phyloP scores from a whole-genome alignment of 2,797 vertebrate species.

The Pyrocephalus nanus region DNA sequence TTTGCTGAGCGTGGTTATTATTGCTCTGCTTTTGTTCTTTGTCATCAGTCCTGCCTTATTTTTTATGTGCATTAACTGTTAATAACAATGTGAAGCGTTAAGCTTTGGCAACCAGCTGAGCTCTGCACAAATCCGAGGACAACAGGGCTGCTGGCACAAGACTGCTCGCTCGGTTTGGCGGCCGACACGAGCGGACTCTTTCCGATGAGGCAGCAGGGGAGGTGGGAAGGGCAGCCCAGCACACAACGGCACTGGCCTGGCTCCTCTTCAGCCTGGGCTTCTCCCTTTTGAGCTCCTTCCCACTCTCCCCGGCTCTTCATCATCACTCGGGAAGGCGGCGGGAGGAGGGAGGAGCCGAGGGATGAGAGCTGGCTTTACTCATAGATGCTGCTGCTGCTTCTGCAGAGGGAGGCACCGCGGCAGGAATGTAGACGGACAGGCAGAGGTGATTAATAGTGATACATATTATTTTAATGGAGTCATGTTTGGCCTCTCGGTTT shows the following conservation, averaged over 20 bases:
- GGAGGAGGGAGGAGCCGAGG: not conserved
- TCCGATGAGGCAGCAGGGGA: accelerated
- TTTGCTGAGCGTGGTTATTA: not conserved
- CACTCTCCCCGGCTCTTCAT: not conserved
- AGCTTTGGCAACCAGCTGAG: slow-evolving; percentile 10
- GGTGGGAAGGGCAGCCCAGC: not conserved
- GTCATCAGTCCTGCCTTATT: not conserved
- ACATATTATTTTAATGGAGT: slow-evolving; percentile 45
- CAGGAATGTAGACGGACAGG: not conserved
- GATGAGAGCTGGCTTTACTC: not conserved
- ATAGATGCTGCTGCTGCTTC: not conserved
- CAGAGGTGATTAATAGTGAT: slow-evolving; percentile 37
- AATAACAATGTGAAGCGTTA: not conserved
- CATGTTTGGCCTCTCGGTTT: slow-evolving; percentile 22
- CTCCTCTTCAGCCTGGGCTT: not conserved
- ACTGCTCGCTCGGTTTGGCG: accelerated
- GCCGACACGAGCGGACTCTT: accelerated
- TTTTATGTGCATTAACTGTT: slow-evolving; percentile 28
- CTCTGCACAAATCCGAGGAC: not conserved
- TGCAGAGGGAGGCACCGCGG: not conserved
- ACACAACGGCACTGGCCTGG: accelerated
- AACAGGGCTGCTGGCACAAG: not conserved
- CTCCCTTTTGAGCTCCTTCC: not conserved
- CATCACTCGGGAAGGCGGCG: not conserved
- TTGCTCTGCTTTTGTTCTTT: not conserved